Evolutionary conservation across 2,888 invertebrate genomes (phyloP).

Genomic region (Dynastes grantii): DNA sequence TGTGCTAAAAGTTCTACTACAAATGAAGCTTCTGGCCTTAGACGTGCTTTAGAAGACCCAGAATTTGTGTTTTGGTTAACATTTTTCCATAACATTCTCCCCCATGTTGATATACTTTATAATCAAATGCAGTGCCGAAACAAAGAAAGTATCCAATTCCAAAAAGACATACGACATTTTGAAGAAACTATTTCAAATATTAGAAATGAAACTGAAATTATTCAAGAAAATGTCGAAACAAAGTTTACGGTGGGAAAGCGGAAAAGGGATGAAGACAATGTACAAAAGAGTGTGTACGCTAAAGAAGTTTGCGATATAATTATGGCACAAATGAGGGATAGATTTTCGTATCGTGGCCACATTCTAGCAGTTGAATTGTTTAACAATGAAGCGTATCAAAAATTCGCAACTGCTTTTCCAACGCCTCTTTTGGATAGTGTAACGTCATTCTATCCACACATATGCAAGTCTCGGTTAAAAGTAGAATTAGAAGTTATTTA

Average conservation of each 20-base stretch:
- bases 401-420: too few species aligned
- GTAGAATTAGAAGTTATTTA: too few species aligned
- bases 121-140: background rate
- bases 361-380: background rate
- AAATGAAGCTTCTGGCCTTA: background rate
- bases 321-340: background rate
- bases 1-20: background rate
- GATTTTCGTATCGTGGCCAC: background rate
- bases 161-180: background rate
- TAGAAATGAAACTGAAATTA: background rate
- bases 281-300: background rate
- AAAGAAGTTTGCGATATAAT: conserved; percentile 14
- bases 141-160: background rate
- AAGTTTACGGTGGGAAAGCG: background rate
- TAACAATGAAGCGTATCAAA: background rate
- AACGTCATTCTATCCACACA: too few species aligned
- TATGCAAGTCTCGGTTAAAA: too few species aligned
- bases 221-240: background rate
- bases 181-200: background rate
- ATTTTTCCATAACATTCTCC: conserved; percentile 6
- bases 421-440: too few species aligned
- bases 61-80: background rate
- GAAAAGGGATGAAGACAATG: background rate
- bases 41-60: background rate
- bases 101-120: conserved; percentile 7